Conservation (phyloP, 2,888 invertebrate species). For the Cataglyphis altisquamis region DNA sequence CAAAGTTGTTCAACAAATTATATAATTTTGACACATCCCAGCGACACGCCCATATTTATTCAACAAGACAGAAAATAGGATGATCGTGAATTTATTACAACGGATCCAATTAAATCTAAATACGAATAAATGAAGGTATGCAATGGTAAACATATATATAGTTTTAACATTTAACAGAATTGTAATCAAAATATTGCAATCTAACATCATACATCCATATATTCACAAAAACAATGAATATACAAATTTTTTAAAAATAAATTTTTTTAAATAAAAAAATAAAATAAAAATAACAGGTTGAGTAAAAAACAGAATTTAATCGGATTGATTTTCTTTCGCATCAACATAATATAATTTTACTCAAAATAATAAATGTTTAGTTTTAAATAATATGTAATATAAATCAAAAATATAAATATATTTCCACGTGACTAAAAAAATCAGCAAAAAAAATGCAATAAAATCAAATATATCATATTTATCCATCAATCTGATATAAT, state of each 20-base stretch:
- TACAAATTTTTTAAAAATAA: not conserved
- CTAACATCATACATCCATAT: not conserved
- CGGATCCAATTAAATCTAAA: conserved; percentile 14
- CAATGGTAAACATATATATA: not conserved
- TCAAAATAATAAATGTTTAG: not conserved
- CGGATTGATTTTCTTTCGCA: not conserved
- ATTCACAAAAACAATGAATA: not conserved
- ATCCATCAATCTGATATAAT: not conserved
- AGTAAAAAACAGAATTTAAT: conserved; percentile 1
- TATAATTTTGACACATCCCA: conserved; percentile 31
- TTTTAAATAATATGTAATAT: not conserved
- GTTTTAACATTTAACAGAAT: not conserved
- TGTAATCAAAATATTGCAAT: not conserved
- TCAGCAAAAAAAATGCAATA: not conserved
- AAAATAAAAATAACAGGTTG: not conserved
- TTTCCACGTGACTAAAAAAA: not conserved
- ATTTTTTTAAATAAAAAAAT: no score
- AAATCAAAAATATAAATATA: not conserved
- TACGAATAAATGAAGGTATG: not conserved
- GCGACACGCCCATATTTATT: conserved; percentile 5
- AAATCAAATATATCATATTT: not conserved
- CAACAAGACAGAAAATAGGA: conserved; percentile 1
- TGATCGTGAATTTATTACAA: conserved; percentile 7
- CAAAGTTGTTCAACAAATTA: conserved; percentile 35
- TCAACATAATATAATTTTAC: not conserved